phyloP scores from a whole-genome alignment of 2,797 vertebrate genomes.

The Florisuga fusca region DNA sequence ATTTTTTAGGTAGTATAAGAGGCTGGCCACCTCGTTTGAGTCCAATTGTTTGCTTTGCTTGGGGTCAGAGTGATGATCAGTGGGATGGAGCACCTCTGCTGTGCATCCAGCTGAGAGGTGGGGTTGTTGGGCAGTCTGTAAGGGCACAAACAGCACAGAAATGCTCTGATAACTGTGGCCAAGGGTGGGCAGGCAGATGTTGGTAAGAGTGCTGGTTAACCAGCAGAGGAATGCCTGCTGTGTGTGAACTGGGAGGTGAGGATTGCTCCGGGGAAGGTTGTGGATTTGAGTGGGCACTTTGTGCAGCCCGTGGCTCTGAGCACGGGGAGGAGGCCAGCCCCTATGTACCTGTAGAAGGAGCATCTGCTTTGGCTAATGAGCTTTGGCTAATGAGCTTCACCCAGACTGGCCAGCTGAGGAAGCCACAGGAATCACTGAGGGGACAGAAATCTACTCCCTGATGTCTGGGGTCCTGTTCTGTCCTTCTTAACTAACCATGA shows the following conservation, averaged over 20 bases:
- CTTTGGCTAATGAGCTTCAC: accelerated
- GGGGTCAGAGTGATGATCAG: no score
- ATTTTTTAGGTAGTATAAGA: background rate
- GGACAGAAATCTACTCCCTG: background rate
- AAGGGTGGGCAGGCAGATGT: background rate
- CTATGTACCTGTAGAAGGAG: accelerated
- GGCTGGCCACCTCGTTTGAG: background rate
- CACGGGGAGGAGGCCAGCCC: background rate
- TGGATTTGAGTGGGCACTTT: no score
- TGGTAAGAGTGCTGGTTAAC: background rate
- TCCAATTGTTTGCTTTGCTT: background rate
- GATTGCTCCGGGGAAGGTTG: background rate
- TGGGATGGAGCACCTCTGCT: no score
- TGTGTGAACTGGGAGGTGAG: no score
- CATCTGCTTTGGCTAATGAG: accelerated
- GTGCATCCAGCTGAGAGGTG: no score
- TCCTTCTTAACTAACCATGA: background rate
- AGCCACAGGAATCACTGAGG: accelerated
- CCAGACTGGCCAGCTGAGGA: background rate
- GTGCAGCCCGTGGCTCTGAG: no score
- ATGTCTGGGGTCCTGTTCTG: background rate
- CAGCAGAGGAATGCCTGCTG: background rate
- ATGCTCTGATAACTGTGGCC: no score
- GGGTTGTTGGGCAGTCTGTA: background rate
- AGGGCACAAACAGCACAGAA: accelerated